Conservation (phyloP, 2,888 invertebrate species). For the Thymelicus lineola region DNA sequence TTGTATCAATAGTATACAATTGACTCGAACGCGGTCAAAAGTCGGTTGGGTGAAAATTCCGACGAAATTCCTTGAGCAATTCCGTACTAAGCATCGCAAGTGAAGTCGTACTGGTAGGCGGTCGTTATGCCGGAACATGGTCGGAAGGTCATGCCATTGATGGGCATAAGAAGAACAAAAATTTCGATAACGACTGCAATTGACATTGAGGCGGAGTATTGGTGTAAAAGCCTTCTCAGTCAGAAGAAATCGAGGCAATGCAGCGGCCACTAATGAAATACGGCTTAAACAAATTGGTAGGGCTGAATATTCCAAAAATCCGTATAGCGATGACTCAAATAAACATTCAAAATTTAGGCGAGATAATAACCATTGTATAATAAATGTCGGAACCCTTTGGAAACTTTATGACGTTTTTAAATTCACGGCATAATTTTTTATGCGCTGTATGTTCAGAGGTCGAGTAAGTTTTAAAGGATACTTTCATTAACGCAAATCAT, state of each 20-base stretch:
- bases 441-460: slow-evolving; percentile 52
- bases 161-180: too few species aligned
- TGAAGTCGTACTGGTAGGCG: too few species aligned
- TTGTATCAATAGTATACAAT: too few species aligned
- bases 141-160: too few species aligned
- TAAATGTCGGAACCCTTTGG: slow-evolving; percentile 44
- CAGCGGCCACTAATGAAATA: neutral
- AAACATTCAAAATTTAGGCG: slow-evolving; percentile 30
- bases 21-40: too few species aligned
- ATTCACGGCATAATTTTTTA: slow-evolving; percentile 54
- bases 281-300: neutral
- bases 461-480: slow-evolving; percentile 60
- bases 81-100: too few species aligned
- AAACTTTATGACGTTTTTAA: slow-evolving; percentile 52
- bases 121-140: too few species aligned
- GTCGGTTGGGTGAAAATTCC: too few species aligned
- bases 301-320: neutral
- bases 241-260: neutral
- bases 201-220: too few species aligned
- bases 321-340: slow-evolving; percentile 22
- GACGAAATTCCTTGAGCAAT: too few species aligned
- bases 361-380: slow-evolving; percentile 43
- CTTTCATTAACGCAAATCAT: slow-evolving; percentile 70
- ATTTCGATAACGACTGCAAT: too few species aligned
- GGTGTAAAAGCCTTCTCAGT: too few species aligned